phyloP scores from a whole-genome alignment of 2,888 invertebrate species.

The Netelia melanura region DNA sequence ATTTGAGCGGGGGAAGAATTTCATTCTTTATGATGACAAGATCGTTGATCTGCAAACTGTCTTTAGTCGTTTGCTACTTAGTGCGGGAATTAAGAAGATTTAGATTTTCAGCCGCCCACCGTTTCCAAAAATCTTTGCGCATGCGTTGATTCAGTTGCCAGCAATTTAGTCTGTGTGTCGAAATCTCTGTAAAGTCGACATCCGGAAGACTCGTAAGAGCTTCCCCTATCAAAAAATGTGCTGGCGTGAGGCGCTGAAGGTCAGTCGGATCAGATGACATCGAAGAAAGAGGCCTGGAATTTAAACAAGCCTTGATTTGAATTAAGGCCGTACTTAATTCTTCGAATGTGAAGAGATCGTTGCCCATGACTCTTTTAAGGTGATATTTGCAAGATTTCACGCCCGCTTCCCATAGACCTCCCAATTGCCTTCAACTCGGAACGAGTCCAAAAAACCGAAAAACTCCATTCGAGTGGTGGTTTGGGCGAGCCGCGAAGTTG shows the following conservation, averaged over 20 bases:
- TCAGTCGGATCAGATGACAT: conserved; percentile 72
- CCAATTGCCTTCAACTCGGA: conserved; percentile 54
- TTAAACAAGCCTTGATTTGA: conserved; percentile 76
- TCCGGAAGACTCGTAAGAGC: conserved; percentile 69
- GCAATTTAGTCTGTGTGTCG: conserved; percentile 66
- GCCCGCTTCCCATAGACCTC: conserved; percentile 77
- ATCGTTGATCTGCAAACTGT: conserved; percentile 36
- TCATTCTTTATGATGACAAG: conserved; percentile 52
- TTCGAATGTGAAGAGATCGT: conserved; percentile 72
- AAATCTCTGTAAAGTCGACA: conserved; percentile 63
- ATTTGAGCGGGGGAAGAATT: conserved; percentile 56
- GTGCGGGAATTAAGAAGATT: conserved; percentile 68
- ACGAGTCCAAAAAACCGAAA: conserved; percentile 16
- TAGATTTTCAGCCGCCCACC: conserved; percentile 70
- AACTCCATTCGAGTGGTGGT: conserved; percentile 46
- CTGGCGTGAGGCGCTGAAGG: conserved; percentile 75
- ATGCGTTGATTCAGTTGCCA: conserved; percentile 72
- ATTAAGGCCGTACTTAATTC: conserved; percentile 73
- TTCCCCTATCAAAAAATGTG: conserved; percentile 77
- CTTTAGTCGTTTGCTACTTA: conserved; percentile 67
- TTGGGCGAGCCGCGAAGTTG: not conserved
- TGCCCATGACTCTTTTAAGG: conserved; percentile 68
- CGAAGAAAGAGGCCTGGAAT: conserved; percentile 75
- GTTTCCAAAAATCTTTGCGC: conserved; percentile 71
- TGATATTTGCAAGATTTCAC: conserved; percentile 76